These are phyloP conservation scores for Campoplex capitator DNA, from an alignment of 2,888 invertebrate genomes.

Conservation along the genomic window DNA sequence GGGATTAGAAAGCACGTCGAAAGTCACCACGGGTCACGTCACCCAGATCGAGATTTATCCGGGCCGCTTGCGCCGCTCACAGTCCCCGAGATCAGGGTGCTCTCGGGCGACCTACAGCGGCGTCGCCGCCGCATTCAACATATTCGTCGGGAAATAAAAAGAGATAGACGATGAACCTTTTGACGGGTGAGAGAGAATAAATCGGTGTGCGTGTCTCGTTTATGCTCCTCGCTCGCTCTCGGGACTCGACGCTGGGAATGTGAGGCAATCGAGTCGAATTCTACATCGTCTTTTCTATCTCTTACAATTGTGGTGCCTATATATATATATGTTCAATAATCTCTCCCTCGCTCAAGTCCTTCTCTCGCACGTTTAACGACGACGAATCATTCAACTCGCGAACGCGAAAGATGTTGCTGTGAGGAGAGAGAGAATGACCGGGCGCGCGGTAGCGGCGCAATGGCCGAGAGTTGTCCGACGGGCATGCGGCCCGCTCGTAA, in stretches of 20 bases:
- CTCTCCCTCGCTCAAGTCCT: not conserved
- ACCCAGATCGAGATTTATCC: constrained; percentile 77
- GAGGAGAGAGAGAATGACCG: not conserved
- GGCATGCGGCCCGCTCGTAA: constrained; percentile 52
- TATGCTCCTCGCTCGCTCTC: constrained; percentile 17
- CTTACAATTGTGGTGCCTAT: not conserved
- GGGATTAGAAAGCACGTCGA: constrained; percentile 78
- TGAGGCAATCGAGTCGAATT: constrained; percentile 37
- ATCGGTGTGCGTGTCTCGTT: not conserved
- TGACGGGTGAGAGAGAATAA: constrained; percentile 36
- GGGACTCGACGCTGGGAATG: constrained; percentile 30
- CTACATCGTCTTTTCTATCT: constrained; percentile 7
- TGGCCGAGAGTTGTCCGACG: constrained; percentile 27
- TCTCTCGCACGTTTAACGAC: not conserved
- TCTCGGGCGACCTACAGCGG: constrained; percentile 62
- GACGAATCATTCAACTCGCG: constrained; percentile 7
- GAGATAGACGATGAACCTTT: constrained; percentile 30
- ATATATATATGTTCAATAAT: no score
- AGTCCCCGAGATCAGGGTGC: constrained; percentile 29
- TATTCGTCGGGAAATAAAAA: constrained; percentile 11
- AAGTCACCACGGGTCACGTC: constrained; percentile 75
- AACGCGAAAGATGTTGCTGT: not conserved
- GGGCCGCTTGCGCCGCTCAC: constrained; percentile 62
- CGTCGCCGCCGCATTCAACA: constrained; percentile 7
- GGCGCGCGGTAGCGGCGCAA: not conserved